phyloP scores from a whole-genome alignment of 1,140 invertebrate genomes.

The Arion vulgaris region DNA sequence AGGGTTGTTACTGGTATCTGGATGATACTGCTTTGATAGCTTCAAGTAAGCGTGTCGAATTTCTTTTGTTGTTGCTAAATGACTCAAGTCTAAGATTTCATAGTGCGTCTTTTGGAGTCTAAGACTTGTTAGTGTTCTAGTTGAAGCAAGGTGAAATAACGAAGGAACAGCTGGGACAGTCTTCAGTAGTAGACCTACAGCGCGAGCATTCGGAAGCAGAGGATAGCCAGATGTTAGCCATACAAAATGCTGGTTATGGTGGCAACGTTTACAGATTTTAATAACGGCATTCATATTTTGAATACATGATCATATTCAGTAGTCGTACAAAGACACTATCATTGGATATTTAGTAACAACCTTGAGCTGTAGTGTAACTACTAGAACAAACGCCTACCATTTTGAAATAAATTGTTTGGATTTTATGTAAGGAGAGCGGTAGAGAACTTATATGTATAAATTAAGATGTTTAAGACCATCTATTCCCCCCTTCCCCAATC shows the following conservation, averaged over 20 bases:
- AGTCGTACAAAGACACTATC: too few relatives aligned
- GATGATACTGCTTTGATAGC: conserved; percentile 26
- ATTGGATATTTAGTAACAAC: too few relatives aligned
- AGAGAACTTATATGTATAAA: too few relatives aligned
- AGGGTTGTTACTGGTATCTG: not conserved
- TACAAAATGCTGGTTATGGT: not conserved
- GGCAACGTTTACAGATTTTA: not conserved
- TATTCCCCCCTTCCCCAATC: too few relatives aligned
- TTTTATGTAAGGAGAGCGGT: too few relatives aligned
- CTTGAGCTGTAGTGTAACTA: too few relatives aligned
- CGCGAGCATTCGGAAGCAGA: not conserved
- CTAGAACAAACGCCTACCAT: too few relatives aligned
- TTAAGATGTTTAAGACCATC: too few relatives aligned
- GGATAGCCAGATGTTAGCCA: not conserved
- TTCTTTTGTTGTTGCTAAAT: not conserved
- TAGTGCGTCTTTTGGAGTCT: conserved; percentile 8
- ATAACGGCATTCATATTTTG: not conserved
- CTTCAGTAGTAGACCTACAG: too few relatives aligned
- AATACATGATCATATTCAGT: too few relatives aligned
- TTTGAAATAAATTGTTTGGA: too few relatives aligned
- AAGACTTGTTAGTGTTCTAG: not conserved
- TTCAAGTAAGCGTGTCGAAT: conserved; percentile 20
- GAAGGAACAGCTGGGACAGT: not conserved
- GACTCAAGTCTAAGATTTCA: conserved; percentile 14
- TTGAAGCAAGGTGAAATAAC: not conserved